phyloP scores from a whole-genome alignment of 2,797 vertebrate species.

The Rhinichthys osculus region DNA sequence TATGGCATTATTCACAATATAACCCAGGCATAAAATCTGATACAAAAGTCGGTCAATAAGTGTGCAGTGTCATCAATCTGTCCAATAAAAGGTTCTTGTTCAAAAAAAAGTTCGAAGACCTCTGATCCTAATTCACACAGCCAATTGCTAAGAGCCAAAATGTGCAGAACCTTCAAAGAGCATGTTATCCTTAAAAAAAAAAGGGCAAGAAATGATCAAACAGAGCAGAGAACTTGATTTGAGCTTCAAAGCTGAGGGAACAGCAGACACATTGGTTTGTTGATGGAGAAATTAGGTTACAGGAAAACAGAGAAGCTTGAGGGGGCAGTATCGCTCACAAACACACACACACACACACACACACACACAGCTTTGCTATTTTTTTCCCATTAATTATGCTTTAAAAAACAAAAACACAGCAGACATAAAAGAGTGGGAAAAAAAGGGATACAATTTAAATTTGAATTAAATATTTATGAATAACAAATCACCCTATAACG shows the following conservation, averaged over 20 bases:
- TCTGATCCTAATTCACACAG: background rate
- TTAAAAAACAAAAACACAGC: background rate
- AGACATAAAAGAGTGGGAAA: background rate
- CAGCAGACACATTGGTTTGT: conserved; percentile 38
- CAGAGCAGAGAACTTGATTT: conserved; percentile 26
- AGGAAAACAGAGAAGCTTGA: conserved; percentile 50
- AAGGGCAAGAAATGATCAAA: conserved; percentile 35
- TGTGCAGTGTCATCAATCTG: background rate
- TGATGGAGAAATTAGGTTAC: conserved; percentile 60
- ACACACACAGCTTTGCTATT: background rate
- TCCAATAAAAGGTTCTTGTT: background rate
- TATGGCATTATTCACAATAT: background rate
- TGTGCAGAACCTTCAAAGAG: conserved; percentile 36
- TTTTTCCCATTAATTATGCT: background rate
- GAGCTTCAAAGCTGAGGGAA: conserved; percentile 50
- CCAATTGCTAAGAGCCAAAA: background rate
- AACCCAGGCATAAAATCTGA: background rate
- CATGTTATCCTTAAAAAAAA: conserved; percentile 10
- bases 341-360: background rate
- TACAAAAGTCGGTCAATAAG: background rate
- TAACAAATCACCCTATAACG: background rate
- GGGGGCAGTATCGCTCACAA: background rate
- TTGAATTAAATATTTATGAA: background rate
- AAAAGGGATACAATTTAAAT: too few relatives aligned
- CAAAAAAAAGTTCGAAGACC: background rate